Conservation (phyloP, 2,888 invertebrate genomes). For the Isoperla grammatica region DNA sequence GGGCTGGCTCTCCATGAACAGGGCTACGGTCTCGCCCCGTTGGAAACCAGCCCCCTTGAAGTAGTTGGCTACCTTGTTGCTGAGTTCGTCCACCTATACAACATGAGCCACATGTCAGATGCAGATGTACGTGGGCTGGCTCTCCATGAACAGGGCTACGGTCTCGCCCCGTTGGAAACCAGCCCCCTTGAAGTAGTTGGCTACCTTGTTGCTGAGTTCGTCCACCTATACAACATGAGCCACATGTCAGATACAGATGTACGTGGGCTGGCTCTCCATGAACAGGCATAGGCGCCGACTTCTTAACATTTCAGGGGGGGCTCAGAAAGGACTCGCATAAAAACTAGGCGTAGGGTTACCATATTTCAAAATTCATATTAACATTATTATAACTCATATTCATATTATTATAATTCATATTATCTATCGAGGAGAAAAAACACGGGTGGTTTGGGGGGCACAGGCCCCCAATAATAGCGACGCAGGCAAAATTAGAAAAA, state of each 20-base stretch:
- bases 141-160: slow-evolving; percentile 55
- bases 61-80: slow-evolving; percentile 53
- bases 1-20: slow-evolving; percentile 54
- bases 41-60: slow-evolving; percentile 47
- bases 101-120: no score
- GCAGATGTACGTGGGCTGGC: slow-evolving; percentile 52
- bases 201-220: slow-evolving; percentile 53
- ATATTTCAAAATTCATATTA: no score
- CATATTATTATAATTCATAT: no score
- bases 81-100: slow-evolving; percentile 52
- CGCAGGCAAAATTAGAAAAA: no score
- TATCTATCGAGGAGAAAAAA: no score
- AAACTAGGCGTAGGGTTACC: no score
- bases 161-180: slow-evolving; percentile 48
- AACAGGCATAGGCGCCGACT: no score
- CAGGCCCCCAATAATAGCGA: no score
- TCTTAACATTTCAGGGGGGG: no score
- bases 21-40: slow-evolving; percentile 52
- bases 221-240: slow-evolving; percentile 51
- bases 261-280: slow-evolving; percentile 55
- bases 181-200: slow-evolving; percentile 51
- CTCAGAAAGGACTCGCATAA: no score
- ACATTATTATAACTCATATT: no score
- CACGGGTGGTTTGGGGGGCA: no score
- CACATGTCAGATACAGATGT: slow-evolving; percentile 54